Conservation (phyloP, 2,888 invertebrate genomes). For the Lithophane ornitopus region DNA sequence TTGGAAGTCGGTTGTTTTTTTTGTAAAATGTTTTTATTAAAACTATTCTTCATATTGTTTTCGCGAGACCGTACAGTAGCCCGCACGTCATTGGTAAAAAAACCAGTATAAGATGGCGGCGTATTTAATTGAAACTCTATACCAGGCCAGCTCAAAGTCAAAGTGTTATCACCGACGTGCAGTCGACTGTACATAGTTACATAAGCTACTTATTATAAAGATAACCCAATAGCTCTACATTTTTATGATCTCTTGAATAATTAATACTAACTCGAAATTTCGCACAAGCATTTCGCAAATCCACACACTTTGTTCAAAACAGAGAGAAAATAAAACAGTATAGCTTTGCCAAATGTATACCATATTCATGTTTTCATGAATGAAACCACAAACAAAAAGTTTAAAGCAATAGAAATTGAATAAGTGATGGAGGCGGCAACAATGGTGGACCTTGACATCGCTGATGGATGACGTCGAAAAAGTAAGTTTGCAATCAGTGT, state of each 20-base stretch:
- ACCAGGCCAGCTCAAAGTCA: background rate
- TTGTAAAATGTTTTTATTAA: no score
- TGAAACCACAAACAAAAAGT: slow-evolving; percentile 56
- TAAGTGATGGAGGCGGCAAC: slow-evolving; percentile 46
- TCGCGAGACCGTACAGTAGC: background rate
- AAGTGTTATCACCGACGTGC: background rate
- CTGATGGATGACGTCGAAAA: slow-evolving; percentile 57
- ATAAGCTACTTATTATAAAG: background rate
- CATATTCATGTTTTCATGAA: slow-evolving; percentile 32
- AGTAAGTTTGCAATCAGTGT: slow-evolving; percentile 57
- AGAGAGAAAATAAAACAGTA: slow-evolving; percentile 10
- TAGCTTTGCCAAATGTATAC: slow-evolving; percentile 19
- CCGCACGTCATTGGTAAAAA: background rate
- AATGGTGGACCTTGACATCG: slow-evolving; percentile 68
- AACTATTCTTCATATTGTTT: no score
- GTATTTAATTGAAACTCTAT: background rate
- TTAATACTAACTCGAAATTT: background rate
- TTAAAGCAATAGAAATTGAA: slow-evolving; percentile 49
- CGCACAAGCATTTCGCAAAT: slow-evolving; percentile 20
- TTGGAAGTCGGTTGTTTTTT: no score
- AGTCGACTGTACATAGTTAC: background rate
- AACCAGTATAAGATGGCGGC: background rate
- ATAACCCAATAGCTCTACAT: background rate
- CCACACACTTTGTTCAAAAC: slow-evolving; percentile 32
- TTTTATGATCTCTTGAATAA: background rate